Conservation (phyloP, 2,888 invertebrate genomes). For the Anaspis maculata region DNA sequence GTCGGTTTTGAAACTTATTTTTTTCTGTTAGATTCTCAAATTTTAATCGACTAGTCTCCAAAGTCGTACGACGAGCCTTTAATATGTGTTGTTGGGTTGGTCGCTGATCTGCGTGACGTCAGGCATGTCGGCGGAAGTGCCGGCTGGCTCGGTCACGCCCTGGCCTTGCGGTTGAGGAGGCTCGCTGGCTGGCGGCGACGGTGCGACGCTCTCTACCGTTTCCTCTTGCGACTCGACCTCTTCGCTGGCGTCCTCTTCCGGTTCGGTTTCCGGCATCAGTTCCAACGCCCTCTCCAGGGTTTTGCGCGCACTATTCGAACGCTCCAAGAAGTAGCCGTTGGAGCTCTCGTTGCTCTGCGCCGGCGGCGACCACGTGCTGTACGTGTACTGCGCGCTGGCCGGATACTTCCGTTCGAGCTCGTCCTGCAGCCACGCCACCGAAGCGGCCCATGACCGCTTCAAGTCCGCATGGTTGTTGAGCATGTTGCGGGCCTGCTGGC, state of each 20-base stretch:
- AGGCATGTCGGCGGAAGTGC: slow-evolving; percentile 30
- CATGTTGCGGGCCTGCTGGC: slow-evolving; percentile 69
- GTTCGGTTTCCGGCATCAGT: slow-evolving; percentile 56
- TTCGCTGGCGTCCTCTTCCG: slow-evolving; percentile 35
- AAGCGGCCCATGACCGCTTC: slow-evolving; percentile 78
- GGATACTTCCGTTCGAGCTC: slow-evolving; percentile 75
- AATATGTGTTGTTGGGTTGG: slow-evolving; percentile 21
- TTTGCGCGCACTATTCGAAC: slow-evolving; percentile 87
- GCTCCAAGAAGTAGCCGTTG: slow-evolving; percentile 88
- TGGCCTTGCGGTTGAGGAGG: too few relatives aligned
- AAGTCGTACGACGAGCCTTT: not conserved
- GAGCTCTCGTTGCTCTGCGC: slow-evolving; percentile 92
- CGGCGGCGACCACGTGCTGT: slow-evolving; percentile 90
- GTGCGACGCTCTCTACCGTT: slow-evolving; percentile 14
- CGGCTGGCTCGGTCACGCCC: too few relatives aligned
- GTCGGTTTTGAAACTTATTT: too few relatives aligned
- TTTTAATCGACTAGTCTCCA: not conserved
- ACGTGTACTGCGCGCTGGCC: slow-evolving; percentile 63
- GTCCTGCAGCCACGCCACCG: slow-evolving; percentile 92
- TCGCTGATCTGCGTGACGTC: slow-evolving; percentile 34
- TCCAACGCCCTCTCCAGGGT: slow-evolving; percentile 74
- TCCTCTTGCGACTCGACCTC: slow-evolving; percentile 38
- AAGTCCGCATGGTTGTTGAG: slow-evolving; percentile 70
- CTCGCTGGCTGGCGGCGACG: slow-evolving; percentile 12
- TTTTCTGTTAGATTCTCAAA: too few relatives aligned